Evolutionary conservation across 2,113 vertebrate genomes (phyloP).

Genomic region (Pogonocichla stellata): DNA sequence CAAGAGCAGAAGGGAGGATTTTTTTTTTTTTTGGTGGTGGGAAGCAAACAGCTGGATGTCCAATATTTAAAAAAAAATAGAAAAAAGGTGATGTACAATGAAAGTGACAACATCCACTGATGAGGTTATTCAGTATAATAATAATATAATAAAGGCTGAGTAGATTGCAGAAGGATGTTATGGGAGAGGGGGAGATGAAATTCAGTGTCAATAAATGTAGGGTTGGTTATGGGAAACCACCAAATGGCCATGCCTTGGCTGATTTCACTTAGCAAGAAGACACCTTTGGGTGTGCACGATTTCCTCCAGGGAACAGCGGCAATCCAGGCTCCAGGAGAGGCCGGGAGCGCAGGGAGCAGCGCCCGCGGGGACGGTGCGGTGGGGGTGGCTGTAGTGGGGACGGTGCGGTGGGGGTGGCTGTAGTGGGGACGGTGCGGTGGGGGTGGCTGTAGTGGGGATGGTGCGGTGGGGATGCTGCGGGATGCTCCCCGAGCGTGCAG

Average conservation of each 20-base stretch:
- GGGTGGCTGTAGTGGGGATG: too few species aligned
- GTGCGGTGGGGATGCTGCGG: background rate
- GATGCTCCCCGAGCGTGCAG: fast-evolving
- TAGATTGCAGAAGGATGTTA: background rate
- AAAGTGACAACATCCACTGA: background rate
- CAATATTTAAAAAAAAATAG: background rate
- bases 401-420: too few species aligned
- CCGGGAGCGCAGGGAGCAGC: background rate
- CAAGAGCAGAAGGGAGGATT: background rate
- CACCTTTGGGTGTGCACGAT: background rate
- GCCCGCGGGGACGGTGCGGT: fast-evolving
- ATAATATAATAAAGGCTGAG: background rate
- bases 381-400: too few species aligned
- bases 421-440: too few species aligned
- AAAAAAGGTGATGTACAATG: background rate
- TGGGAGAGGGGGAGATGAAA: background rate
- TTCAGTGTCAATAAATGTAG: background rate
- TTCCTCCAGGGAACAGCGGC: background rate
- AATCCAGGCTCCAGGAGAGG: background rate
- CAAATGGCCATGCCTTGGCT: background rate
- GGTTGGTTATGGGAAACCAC: background rate
- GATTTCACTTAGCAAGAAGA: background rate
- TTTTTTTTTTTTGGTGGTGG: background rate
- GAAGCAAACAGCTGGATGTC: background rate
- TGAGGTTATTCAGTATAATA: background rate